phyloP scores from a whole-genome alignment of 2,888 invertebrate genomes.

The Nephrotoma guestfalica region DNA sequence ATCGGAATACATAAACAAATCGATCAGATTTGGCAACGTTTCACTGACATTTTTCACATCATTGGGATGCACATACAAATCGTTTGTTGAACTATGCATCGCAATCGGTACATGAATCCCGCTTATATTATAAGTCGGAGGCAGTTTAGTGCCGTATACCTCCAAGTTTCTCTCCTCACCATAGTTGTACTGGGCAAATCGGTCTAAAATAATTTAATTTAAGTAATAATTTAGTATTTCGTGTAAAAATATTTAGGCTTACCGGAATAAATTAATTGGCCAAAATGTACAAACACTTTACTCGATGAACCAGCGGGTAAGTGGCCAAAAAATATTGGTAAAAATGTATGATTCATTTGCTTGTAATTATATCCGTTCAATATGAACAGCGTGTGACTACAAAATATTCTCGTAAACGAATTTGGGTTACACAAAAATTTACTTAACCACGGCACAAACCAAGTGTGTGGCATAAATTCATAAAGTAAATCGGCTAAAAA shows the following conservation, averaged over 20 bases:
- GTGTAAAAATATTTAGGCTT: neutral
- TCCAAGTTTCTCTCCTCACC: conserved; percentile 33
- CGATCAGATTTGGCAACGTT: neutral
- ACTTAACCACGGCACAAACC: conserved; percentile 34
- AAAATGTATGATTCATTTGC: conserved; percentile 35
- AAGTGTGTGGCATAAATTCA: conserved; percentile 45
- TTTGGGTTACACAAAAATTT: conserved; percentile 36
- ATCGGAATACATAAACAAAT: neutral
- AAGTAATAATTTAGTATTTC: neutral
- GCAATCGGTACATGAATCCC: conserved; percentile 40
- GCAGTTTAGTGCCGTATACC: conserved; percentile 33
- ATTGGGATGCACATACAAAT: conserved; percentile 38
- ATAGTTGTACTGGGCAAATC: conserved; percentile 37
- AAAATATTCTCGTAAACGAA: conserved; percentile 35
- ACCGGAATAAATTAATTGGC: conserved; percentile 28
- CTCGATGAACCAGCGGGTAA: conserved; percentile 47
- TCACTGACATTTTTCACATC: conserved; percentile 19
- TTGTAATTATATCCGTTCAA: conserved; percentile 39
- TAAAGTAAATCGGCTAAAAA: conserved; percentile 15
- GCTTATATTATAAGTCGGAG: conserved; percentile 39
- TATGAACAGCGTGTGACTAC: conserved; percentile 44
- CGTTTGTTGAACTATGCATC: conserved; percentile 42
- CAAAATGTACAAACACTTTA: conserved; percentile 47
- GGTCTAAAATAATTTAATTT: conserved; percentile 15
- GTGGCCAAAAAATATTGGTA: conserved; percentile 42